Base-by-base conservation (phyloP, 2,888 invertebrate species). In the Melanotus villosus region DNA sequence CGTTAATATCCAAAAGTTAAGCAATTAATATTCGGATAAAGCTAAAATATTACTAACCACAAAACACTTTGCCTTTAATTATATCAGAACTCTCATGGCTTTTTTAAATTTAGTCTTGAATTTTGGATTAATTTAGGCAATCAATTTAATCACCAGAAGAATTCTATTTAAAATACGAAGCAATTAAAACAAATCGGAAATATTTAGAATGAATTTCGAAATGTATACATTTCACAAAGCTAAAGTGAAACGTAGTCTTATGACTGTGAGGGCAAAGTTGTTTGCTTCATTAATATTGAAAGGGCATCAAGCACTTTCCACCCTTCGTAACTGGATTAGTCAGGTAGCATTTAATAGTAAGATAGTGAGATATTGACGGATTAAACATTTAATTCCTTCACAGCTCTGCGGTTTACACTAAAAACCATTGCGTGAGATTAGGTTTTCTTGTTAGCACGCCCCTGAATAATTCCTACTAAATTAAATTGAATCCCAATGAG, bases 271-370 rank as follows among this genome's bases (percentile, higher is more conserved):
- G 16, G 16, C 14, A 1, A 41, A 16, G 41, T 41, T 41, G 41
- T 14, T 41, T 41, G 16, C 41, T 16, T 41, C 41, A 41, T 41
- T 41, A 41, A 41, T 41, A 41, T 41, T 41, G 41, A 41, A 41
- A 41, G 41, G 41, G 12, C 41, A 41, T 16, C 41, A 41, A 14
- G 41, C 41, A 41, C 41, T 41, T 41, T 41, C 41, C 41, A 5
- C 41, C 41, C 41, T 41, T 41, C 2, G 41, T 18, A 41, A 41
- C 41, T 41, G 41, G 16, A 41, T 41, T 41, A 14, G 16, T 14
- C 12, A 12, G 41, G 1, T 7, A 7, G 41, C 41, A 41, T 41
- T 41, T 41, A 41, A 41, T 41, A 16, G 16, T 41, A 41, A 41
- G 41, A 41, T 16, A 41, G 41, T 34, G 34, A 34, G 34, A 14